Conservation (phyloP, 2,113 vertebrate species). For the Lichenostomus cassidix region DNA sequence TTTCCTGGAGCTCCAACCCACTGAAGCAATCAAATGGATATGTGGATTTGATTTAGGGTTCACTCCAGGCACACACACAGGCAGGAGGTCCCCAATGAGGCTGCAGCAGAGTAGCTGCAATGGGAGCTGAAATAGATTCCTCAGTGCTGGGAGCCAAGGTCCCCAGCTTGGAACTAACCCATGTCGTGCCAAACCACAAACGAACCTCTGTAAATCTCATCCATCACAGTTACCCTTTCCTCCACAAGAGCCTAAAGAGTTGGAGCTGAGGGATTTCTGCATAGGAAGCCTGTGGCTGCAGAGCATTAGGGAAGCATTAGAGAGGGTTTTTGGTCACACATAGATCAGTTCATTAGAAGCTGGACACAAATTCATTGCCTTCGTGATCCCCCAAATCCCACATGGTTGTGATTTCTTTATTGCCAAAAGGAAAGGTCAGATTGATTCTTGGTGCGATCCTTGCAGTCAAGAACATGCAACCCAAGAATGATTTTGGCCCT, state of each 20-base stretch:
- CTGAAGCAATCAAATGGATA: neutral
- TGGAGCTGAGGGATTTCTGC: neutral
- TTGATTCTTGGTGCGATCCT: neutral
- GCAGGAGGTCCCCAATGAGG: neutral
- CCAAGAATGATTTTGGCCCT: neutral
- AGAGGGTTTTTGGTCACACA: neutral
- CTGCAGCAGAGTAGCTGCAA: neutral
- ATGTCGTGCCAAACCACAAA: neutral
- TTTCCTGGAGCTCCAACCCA: neutral
- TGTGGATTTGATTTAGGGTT: slow-evolving; percentile 12
- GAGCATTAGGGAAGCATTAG: neutral
- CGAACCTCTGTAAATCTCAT: neutral
- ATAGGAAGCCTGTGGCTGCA: neutral
- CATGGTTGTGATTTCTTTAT: neutral
- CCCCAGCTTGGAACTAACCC: neutral
- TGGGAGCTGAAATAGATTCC: neutral
- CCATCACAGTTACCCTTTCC: neutral
- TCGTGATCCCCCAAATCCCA: neutral
- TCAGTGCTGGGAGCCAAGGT: neutral
- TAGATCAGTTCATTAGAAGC: neutral
- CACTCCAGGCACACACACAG: neutral
- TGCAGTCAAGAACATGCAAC: neutral
- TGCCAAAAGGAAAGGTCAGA: neutral
- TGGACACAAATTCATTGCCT: neutral
- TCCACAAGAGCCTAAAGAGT: neutral